Base-by-base conservation (phyloP, 2,113 vertebrate genomes). In the Clarias macrocephalus region DNA sequence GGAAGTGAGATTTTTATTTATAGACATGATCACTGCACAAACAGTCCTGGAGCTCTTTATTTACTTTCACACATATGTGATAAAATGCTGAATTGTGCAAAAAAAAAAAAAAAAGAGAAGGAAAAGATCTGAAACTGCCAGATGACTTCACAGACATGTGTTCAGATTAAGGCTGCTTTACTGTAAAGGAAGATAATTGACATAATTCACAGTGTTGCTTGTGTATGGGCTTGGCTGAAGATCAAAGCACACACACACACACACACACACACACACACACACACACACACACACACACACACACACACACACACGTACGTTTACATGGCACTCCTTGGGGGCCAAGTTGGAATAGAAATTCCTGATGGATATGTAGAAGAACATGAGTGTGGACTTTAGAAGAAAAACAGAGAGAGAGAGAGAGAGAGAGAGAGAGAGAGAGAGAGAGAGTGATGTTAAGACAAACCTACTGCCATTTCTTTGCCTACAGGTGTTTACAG, bases 271-370 rank as follows among this genome's bases (percentile, higher is more conserved):
- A 85, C 33, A 42, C 42, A 42, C 42, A 42, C 63, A 85, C 33
- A 42, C 42, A 42, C 42, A 42, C 63, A 84, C 42, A n/a, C n/a
- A n/a, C n/a, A n/a, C n/a, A n/a, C n/a, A n/a, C n/a, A 37, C 37
- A 37, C 37, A 37, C 37, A 37, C 37, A 37, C 37, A 76, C 66
- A 83, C 63, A 84, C 42, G 37, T 21, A 75, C 92, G 89, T 92
- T 93, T 89, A 89, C 83, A 91, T 19, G 48, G 60, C 16, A 21
- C 79, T 79, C 82, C 52, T 85, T 62, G 85, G 87, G 65, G 72
- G 80, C 59, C 63, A 28, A 60, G 63, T 70, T 86, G 63, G 89
- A 86, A 42, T 68, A 79, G 84, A 91, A 82, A 93, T 90, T 85
- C 66, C 57, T 48, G n/a, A 6, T 60, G 48, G 82, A 91, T 90